Conservation (phyloP, 2,888 invertebrate genomes). For the Punctoribates punctum region DNA sequence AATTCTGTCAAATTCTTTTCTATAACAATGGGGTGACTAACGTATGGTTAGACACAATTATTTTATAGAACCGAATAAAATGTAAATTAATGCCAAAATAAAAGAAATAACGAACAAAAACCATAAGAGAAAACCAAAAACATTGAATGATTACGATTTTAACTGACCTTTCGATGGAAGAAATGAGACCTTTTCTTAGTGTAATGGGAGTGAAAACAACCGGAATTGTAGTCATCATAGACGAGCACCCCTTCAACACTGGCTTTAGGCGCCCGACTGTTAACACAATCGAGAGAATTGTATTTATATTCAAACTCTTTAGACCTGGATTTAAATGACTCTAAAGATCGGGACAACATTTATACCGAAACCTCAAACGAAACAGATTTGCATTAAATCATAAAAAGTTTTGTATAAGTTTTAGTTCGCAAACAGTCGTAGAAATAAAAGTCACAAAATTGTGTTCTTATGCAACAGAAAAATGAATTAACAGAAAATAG, state of each 20-base stretch:
- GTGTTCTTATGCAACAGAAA: background rate
- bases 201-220: background rate
- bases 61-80: no score
- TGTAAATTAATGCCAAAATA: no score
- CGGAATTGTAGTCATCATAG: slow-evolving; percentile 4
- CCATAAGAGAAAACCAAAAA: background rate
- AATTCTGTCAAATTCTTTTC: no score
- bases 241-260: slow-evolving; percentile 15
- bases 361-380: background rate
- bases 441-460: background rate
- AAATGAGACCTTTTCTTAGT: slow-evolving; percentile 11
- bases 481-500: slow-evolving; percentile 13
- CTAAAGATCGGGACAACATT: slow-evolving; percentile 28
- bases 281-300: slow-evolving; percentile 24
- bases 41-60: no score
- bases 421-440: no score
- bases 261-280: slow-evolving; percentile 23
- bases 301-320: background rate
- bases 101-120: background rate
- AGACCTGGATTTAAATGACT: background rate
- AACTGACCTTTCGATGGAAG: slow-evolving; percentile 25
- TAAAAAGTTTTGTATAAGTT: no score
- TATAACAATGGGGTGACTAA: no score
- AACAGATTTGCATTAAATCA: background rate
- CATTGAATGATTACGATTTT: background rate